These are phyloP conservation scores for Luperina nickerlii DNA, from an alignment of 2,888 invertebrate genomes.

Conservation along the genomic window DNA sequence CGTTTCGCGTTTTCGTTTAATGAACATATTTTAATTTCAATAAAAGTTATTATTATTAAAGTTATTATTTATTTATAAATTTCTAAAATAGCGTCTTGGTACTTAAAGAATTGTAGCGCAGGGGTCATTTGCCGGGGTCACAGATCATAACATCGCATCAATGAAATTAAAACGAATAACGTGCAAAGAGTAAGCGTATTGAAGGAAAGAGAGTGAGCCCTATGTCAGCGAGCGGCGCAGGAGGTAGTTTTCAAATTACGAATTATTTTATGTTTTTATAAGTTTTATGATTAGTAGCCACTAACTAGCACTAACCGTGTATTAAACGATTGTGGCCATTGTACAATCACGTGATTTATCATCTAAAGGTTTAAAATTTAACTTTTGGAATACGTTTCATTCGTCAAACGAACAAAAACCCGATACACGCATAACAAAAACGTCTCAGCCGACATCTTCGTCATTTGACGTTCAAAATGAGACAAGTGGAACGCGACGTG, in stretches of 20 bases:
- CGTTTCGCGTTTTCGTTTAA: background rate
- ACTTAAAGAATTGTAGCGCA: background rate
- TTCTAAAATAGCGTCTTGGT: background rate
- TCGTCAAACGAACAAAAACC: slow-evolving; percentile 25
- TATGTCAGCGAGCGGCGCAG: too few relatives aligned
- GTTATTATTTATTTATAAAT: background rate
- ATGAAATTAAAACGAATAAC: background rate
- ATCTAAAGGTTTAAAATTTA: background rate
- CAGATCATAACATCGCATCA: background rate
- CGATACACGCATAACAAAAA: slow-evolving; percentile 24
- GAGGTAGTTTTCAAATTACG: too few relatives aligned
- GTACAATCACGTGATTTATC: background rate
- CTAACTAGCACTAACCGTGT: background rate
- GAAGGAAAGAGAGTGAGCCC: background rate
- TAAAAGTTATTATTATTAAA: background rate
- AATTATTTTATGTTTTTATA: too few relatives aligned
- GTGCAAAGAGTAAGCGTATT: background rate
- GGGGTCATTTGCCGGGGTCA: background rate
- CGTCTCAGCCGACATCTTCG: slow-evolving; percentile 30
- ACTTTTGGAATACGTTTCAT: background rate
- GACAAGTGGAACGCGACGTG: slow-evolving; percentile 60
- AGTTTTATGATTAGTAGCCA: too few relatives aligned
- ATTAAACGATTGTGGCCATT: background rate
- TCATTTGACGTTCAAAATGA: slow-evolving; percentile 67
- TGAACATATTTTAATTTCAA: background rate